Percentiles rank a stretch among this genome's conserved stretches.
Conservation (phyloP, 2,888 invertebrate species). For the Drosophila acutilabella region DNA sequence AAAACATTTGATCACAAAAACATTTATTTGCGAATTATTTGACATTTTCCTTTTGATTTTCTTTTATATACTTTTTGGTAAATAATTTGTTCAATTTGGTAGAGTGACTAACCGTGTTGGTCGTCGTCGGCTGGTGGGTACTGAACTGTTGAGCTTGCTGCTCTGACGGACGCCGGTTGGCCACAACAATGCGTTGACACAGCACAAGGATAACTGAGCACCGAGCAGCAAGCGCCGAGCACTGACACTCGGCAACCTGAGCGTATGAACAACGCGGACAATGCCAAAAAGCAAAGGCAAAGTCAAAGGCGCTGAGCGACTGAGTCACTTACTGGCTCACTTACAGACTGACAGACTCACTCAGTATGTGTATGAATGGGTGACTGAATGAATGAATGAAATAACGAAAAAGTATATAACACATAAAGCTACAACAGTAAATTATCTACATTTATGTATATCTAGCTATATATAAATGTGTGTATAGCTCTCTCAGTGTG, state of each 20-base stretch:
- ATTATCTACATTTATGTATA: slow-evolving; percentile 28
- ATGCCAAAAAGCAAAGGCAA: slow-evolving; percentile 44
- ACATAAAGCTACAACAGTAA: slow-evolving; percentile 46
- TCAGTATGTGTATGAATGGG: slow-evolving; percentile 35
- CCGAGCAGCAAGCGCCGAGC: slow-evolving; percentile 57
- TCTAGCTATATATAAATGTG: slow-evolving; percentile 17
- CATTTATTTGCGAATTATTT: slow-evolving; percentile 9
- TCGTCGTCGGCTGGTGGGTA: slow-evolving; percentile 18
- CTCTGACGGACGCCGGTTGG: slow-evolving; percentile 51
- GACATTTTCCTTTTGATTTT: slow-evolving; percentile 13
- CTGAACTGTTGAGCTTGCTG: slow-evolving; percentile 34
- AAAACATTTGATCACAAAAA: slow-evolving; percentile 1
- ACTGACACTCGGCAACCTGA: slow-evolving; percentile 58
- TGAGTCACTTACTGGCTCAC: slow-evolving; percentile 35
- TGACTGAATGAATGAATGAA: slow-evolving; percentile 72
- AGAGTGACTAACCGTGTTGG: slow-evolving; percentile 66
- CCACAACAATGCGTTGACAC: slow-evolving; percentile 76
- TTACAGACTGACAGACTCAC: slow-evolving; percentile 48
- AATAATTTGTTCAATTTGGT: slow-evolving; percentile 9
- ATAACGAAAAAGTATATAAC: slow-evolving; percentile 43
- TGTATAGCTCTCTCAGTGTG: slow-evolving; percentile 18
- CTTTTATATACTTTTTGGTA: slow-evolving; percentile 19
- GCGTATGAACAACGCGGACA: slow-evolving; percentile 74
- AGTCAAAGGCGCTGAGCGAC: slow-evolving; percentile 42
- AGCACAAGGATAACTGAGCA: slow-evolving; percentile 77